A percentile compares a stretch with the other conserved stretches of the same genome.
These are phyloP conservation scores for Chamaetylas fuelleborni DNA, from an alignment of 2,113 vertebrate species.

Conservation along the genomic window DNA sequence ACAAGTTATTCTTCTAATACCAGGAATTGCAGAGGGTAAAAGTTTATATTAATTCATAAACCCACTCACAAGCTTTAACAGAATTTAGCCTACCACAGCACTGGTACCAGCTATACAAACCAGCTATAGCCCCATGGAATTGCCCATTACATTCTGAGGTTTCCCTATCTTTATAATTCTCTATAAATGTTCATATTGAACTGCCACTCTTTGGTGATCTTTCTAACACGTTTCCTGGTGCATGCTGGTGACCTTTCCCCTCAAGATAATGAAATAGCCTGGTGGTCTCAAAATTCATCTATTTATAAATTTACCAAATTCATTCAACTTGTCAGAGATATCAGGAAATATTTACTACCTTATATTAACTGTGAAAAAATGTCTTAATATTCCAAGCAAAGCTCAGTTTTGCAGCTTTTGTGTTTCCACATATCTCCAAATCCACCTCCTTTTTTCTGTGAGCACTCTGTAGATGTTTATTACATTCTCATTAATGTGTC, in stretches of 20 bases:
- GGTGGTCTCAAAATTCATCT: not conserved
- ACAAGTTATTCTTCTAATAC: not conserved
- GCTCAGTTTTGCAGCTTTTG: not conserved
- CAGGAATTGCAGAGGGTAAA: not conserved
- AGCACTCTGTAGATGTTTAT: not conserved
- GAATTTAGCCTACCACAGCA: not conserved
- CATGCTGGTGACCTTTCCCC: not conserved
- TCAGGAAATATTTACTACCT: slow-evolving; percentile 34
- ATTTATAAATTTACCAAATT: not conserved
- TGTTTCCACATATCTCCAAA: slow-evolving; percentile 16
- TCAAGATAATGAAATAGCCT: not conserved
- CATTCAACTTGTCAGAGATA: not conserved
- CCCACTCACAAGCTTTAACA: not conserved
- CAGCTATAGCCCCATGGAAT: not conserved
- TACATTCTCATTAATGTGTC: not conserved
- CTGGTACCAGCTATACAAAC: not conserved
- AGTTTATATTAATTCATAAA: not conserved
- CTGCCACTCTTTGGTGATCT: not conserved
- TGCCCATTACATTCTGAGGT: not conserved
- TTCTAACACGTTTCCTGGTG: not conserved
- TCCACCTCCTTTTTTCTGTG: not conserved
- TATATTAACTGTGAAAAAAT: slow-evolving; percentile 49
- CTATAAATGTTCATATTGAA: not conserved
- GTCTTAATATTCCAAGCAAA: slow-evolving; percentile 40
- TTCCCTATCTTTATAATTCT: not conserved